phyloP scores from a whole-genome alignment of 2,113 vertebrate species.

The Nibea albiflora region DNA sequence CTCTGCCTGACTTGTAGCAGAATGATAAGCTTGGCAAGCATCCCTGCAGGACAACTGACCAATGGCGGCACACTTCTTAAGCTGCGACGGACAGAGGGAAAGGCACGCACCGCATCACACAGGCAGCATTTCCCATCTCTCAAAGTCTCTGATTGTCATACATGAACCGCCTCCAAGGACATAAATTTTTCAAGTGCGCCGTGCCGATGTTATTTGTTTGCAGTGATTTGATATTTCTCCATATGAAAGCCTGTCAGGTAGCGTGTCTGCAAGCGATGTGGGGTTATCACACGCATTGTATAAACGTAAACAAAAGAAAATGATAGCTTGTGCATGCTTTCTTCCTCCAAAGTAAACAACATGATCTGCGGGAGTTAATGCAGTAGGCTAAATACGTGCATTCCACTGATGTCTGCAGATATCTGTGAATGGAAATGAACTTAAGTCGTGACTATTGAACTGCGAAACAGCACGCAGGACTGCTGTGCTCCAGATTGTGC shows the following conservation, averaged over 20 bases:
- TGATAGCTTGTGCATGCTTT: conserved; percentile 16
- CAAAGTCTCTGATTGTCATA: conserved; percentile 68
- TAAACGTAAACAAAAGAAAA: conserved; percentile 59
- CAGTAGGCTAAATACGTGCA: conserved; percentile 37
- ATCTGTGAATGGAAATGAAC: conserved; percentile 49
- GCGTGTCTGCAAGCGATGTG: conserved; percentile 49
- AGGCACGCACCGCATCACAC: conserved; percentile 29
- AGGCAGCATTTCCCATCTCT: conserved; percentile 41
- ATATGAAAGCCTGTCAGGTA: conserved; percentile 59
- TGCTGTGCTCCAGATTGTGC: conserved; percentile 44
- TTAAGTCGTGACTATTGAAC: conserved; percentile 50
- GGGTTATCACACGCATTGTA: conserved; percentile 64
- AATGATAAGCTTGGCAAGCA: conserved; percentile 63
- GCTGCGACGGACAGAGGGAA: conserved; percentile 33
- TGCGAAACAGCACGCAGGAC: conserved; percentile 35
- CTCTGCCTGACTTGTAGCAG: conserved; percentile 76
- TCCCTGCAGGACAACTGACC: conserved; percentile 76
- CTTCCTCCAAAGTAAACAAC: conserved; percentile 52
- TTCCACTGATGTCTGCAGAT: conserved; percentile 43
- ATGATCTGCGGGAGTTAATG: conserved; percentile 36
- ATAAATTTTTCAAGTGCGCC: conserved; percentile 65
- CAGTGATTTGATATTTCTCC: conserved; percentile 72
- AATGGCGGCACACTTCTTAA: conserved; percentile 43
- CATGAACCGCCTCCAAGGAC: conserved; percentile 71
- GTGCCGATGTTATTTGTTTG: conserved; percentile 64